Evolutionary conservation across 1,140 invertebrate species (phyloP), one percentile per base, ranked within the genome.

Genomic region (Gerris buenoi): DNA sequence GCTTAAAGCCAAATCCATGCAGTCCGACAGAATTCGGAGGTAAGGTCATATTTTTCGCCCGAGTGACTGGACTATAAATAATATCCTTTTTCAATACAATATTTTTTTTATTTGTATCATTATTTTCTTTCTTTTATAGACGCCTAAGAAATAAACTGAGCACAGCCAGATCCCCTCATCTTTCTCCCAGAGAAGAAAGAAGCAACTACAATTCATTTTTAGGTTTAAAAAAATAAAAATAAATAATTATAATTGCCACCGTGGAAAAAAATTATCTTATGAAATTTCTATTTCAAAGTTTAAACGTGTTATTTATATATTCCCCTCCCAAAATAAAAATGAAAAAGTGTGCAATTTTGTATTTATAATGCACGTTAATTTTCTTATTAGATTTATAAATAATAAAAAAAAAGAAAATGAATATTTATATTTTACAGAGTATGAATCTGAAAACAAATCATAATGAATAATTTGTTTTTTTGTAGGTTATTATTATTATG

Each of bases 311-410:
- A 46, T 46, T 10, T 46, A 10, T 46, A 46, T 46, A 46, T 46
- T 46, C 33, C 33, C 33, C 18, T 18, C 33, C 33, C 33, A 46
- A 46, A 46, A 46, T 18, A 46, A 10, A n/a, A n/a, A n/a, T n/a
- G n/a, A 56, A 56, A 13, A 60, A 14, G 58, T 60, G 58, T 60
- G 58, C 58, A 60, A 60, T 60, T 60, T 60, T 60, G 58, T 60
- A 60, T 60, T 5, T 60, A 46, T 46, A 60, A 60, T 60, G 58
- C 58, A 60, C 58, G 10, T 60, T 60, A 60, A 60, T 60, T 60
- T 60, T 60, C 23, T 15, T 60, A 46, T 10, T 46, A 46, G 33
- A 46, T 46, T 46, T 46, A 46, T 10, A 46, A 46, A 46, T 46
- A 46, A n/a, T n/a, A n/a, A n/a, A n/a, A 56, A n/a, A 13, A 13